phyloP scores from a whole-genome alignment of 64 coral and sea anemone genomes.

The Actinia equina region DNA sequence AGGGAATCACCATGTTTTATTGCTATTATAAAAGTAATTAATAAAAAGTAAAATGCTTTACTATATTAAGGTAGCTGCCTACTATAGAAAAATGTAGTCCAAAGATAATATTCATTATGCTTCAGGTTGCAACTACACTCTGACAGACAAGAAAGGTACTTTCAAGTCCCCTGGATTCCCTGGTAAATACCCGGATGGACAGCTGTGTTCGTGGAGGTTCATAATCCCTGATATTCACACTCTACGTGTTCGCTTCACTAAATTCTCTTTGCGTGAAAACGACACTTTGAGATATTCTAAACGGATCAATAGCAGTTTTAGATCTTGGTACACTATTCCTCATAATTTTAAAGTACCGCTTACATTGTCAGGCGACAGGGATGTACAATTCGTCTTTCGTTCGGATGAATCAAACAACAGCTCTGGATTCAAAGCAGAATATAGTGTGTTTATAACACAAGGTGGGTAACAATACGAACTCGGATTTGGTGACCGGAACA shows the following conservation, averaged over 20 bases:
- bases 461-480: background rate
- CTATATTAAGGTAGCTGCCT: no score
- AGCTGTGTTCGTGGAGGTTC: slow-evolving; percentile 80
- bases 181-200: slow-evolving; percentile 58
- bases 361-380: background rate
- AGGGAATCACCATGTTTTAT: background rate
- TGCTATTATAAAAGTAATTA: slow-evolving; percentile 13
- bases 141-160: slow-evolving; percentile 19
- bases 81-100: no score
- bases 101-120: no score
- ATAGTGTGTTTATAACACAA: background rate
- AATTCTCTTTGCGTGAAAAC: slow-evolving; percentile 35
- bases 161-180: slow-evolving; percentile 70
- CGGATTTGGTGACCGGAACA: no score
- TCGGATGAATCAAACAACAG: background rate
- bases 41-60: no score
- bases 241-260: slow-evolving; percentile 53
- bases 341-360: background rate
- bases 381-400: background rate
- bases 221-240: background rate
- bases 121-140: slow-evolving; percentile 66
- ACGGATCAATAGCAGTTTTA: no score
- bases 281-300: slow-evolving; percentile 16
- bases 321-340: background rate
- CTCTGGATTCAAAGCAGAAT: background rate